Evolutionary conservation across 2,113 vertebrate species (phyloP).

Genomic region (Neolamprologus variostigma): DNA sequence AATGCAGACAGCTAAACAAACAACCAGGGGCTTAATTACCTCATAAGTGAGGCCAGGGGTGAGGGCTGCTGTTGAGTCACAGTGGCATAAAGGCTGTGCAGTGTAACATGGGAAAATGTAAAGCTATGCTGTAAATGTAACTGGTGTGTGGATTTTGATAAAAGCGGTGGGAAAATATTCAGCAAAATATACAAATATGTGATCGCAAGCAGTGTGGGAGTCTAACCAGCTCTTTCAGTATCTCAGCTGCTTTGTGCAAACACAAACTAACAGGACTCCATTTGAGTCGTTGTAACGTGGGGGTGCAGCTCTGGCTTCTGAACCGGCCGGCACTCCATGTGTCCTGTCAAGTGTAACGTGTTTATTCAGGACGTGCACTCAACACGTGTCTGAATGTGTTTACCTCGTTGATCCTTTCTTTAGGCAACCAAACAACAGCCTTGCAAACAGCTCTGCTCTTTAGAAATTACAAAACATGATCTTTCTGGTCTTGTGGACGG

Average conservation of each 20-base stretch:
- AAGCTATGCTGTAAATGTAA: not conserved
- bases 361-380: not conserved
- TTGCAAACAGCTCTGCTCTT: not conserved
- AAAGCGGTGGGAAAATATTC: not conserved
- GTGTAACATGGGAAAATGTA: not conserved
- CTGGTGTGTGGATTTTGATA: constrained; percentile 4
- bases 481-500: accelerated
- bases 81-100: not conserved
- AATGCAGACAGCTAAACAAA: constrained; percentile 65
- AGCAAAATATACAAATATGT: not conserved
- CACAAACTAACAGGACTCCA: not conserved
- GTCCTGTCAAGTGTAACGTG: not conserved
- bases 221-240: not conserved
- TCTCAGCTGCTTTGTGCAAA: constrained; percentile 9
- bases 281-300: not conserved
- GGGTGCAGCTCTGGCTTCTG: not conserved
- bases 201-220: not conserved
- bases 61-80: constrained; percentile 29
- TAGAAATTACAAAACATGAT: not conserved
- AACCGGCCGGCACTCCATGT: not conserved
- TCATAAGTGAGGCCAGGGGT: constrained; percentile 49
- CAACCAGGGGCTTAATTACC: constrained; percentile 53
- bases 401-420: constrained; percentile 15
- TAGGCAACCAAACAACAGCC: not conserved
- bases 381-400: not conserved